These are phyloP conservation scores for Autographa gamma DNA, from an alignment of 2,888 invertebrate species.

Conservation along the genomic window DNA sequence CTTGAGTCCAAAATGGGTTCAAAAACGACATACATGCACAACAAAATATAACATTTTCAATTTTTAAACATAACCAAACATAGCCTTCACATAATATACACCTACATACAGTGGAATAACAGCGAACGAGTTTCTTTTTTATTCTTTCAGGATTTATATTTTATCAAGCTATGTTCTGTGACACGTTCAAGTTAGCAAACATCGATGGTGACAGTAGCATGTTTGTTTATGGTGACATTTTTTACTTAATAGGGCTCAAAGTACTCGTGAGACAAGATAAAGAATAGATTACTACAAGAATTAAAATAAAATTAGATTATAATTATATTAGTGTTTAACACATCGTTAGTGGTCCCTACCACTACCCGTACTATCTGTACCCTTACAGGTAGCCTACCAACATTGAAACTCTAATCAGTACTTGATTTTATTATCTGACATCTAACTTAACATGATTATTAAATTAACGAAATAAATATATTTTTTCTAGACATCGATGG, in stretches of 20 bases:
- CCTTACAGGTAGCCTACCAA: too few species aligned
- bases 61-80: constrained; percentile 7
- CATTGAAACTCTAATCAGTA: not conserved
- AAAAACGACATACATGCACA: constrained; percentile 18
- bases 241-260: not conserved
- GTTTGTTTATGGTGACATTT: not conserved
- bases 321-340: not conserved
- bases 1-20: constrained; percentile 9
- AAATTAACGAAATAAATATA: too few species aligned
- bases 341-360: too few species aligned
- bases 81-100: constrained; percentile 22
- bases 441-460: not conserved
- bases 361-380: too few species aligned
- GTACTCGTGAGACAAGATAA: not conserved
- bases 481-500: too few species aligned
- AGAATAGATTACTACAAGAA: not conserved
- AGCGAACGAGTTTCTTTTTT: not conserved
- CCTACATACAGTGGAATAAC: not conserved
- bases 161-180: not conserved
- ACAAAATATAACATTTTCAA: not conserved
- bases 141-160: not conserved
- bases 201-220: not conserved
- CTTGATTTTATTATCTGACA: not conserved
- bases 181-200: not conserved
- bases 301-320: not conserved